Base-by-base conservation (phyloP, 2,113 vertebrate genomes). In the Brachyhypopomus gauderio region DNA sequence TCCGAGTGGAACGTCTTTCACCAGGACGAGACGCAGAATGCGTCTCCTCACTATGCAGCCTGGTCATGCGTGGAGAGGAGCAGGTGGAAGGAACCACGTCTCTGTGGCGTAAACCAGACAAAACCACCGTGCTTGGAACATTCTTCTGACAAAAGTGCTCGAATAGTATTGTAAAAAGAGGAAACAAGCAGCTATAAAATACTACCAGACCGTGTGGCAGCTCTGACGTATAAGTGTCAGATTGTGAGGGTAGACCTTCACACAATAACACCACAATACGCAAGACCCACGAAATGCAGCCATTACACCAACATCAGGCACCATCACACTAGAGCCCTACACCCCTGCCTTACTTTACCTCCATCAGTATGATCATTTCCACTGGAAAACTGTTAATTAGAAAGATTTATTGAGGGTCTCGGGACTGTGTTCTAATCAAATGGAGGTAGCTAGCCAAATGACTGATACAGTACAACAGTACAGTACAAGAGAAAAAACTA, bases 301-400 rank as follows among this genome's bases (percentile, higher is more conserved):
- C 72, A 23, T 72, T 36, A 62, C 41, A 25, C 72, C 2, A 19
- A 64, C 45, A 12, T 66, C 27, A 56, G 20, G 38, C 60, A 38
- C 71, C 69, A 30, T 66, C 79, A 81, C 56, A 71, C 66, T 56
- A 4, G 2, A 78, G 79, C 14, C 6, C 52, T 3, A 34, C 55
- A 38, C 75, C 70, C 80, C 79, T 83, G 76, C 62, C 86, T 75
- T 25, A 20, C 45, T 79, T 82, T 23, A 66, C n/a, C 52, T 78
- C 84, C 84, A 72, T 78, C 12, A 8, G 72, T 52, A 78, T 69
- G 84, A 87, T 85, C 86, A 84, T 84, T 87, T 70, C 66, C 63
- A 55, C 62, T 55, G 71, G 76, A 75, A 85, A 83, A 86, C 72
- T 86, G 85, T 84, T 88, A 90, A 91, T 91, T 88, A 85, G 81